A percentile compares a stretch with the other conserved stretches of the same genome.
Conservation (phyloP, 1,140 invertebrate genomes). For the Cyclargus thomasi region DNA sequence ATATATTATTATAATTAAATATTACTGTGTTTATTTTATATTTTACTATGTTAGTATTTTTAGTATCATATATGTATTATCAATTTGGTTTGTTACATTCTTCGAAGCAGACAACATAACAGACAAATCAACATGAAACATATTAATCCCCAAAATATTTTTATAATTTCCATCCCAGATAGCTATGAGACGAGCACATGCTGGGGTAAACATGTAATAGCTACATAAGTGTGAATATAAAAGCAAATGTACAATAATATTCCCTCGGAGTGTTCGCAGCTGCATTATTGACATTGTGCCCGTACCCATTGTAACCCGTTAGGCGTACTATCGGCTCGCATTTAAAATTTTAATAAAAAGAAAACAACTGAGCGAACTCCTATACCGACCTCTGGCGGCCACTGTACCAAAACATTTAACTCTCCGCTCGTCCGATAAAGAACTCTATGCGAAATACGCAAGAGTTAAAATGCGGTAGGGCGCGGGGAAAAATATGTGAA, state of each 20-base stretch:
- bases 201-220: not conserved
- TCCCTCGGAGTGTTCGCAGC: not conserved
- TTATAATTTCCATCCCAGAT: no score
- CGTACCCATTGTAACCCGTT: slow-evolving; percentile 14
- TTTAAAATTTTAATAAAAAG: slow-evolving; percentile 31
- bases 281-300: slow-evolving; percentile 18
- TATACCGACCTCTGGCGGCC: slow-evolving; percentile 25
- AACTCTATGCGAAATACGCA: slow-evolving; percentile 11
- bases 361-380: slow-evolving; percentile 27
- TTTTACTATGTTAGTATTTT: no score
- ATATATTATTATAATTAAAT: no score
- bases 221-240: not conserved
- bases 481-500: slow-evolving; percentile 25
- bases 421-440: not conserved
- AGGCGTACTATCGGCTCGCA: slow-evolving; percentile 20
- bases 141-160: no score
- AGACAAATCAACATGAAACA: no score
- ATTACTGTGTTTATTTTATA: no score
- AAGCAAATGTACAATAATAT: slow-evolving; percentile 13
- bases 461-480: slow-evolving; percentile 14
- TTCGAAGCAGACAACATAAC: no score
- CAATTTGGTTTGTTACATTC: no score
- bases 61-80: no score
- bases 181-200: no score
- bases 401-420: slow-evolving; percentile 29